phyloP scores from a whole-genome alignment of 2,113 vertebrate genomes.

The Guaruba guarouba region DNA sequence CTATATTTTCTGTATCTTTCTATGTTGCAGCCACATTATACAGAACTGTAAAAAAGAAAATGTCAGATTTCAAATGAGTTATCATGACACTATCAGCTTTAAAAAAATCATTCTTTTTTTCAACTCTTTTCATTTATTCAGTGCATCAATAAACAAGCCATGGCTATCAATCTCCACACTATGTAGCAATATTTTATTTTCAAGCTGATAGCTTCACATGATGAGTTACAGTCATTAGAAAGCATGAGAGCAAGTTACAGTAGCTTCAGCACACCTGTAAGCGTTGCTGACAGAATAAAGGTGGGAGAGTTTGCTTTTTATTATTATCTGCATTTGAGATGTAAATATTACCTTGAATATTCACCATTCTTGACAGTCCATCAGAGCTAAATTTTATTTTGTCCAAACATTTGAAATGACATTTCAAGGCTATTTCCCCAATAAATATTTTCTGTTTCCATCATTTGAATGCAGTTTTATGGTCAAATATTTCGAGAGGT shows the following conservation, averaged over 20 bases:
- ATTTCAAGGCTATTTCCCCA: neutral
- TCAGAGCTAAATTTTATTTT: neutral
- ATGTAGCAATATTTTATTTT: slow-evolving; percentile 67
- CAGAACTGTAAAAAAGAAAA: slow-evolving; percentile 2
- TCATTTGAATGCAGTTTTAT: neutral
- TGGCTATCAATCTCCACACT: slow-evolving; percentile 63
- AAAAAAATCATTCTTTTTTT: slow-evolving; percentile 16
- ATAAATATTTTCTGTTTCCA: neutral
- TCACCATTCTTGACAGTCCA: neutral
- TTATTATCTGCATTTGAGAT: neutral
- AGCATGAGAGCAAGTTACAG: slow-evolving; percentile 26
- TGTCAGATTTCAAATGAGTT: neutral
- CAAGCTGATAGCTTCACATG: slow-evolving; percentile 51
- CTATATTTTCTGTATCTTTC: slow-evolving; percentile 25
- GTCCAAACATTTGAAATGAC: neutral
- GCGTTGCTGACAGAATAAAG: slow-evolving; percentile 16
- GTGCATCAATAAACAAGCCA: slow-evolving; percentile 60
- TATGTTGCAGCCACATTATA: neutral
- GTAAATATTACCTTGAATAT: slow-evolving; percentile 16
- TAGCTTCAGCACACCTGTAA: slow-evolving; percentile 18
- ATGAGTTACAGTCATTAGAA: slow-evolving; percentile 75
- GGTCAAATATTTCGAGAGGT: neutral
- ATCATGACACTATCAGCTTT: neutral
- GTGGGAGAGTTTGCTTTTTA: neutral
- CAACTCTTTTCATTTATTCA: neutral